Evolutionary conservation across 2,113 vertebrate genomes (phyloP).

Genomic region (Anhinga rufa): DNA sequence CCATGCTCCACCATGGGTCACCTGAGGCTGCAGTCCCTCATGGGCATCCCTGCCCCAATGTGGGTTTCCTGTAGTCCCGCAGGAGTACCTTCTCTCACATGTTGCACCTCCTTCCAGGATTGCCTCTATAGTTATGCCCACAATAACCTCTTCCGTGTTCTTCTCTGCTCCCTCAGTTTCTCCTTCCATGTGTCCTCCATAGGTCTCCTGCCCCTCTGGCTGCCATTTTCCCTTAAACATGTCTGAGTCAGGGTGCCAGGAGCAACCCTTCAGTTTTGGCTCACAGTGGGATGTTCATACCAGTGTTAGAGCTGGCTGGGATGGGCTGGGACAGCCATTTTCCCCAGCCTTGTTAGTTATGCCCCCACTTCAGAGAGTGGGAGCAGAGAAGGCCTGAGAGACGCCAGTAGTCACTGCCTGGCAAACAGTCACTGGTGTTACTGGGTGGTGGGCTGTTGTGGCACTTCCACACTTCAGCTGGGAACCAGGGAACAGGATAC

Average conservation of each 20-base stretch:
- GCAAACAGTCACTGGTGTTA: background rate
- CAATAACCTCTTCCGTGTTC: fast-evolving
- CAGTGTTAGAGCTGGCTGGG: background rate
- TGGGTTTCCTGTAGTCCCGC: background rate
- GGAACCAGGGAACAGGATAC: background rate
- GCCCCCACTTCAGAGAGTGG: background rate
- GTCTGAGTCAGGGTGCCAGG: background rate
- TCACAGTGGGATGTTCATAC: background rate
- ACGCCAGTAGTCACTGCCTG: background rate
- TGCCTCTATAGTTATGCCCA: background rate
- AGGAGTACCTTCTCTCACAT: background rate
- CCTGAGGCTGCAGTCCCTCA: background rate
- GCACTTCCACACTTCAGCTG: background rate
- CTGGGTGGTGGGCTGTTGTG: background rate
- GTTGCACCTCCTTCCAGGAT: background rate
- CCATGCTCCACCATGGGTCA: background rate
- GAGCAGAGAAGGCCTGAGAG: background rate
- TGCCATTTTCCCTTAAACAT: background rate
- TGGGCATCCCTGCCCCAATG: background rate
- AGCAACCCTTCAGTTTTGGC: background rate
- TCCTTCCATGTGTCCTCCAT: background rate
- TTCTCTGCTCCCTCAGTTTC: background rate
- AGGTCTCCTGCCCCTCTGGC: background rate
- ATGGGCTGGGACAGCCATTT: background rate
- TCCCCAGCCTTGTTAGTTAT: background rate